These are phyloP conservation scores for Platygyra sinensis DNA, from an alignment of 64 coral and sea anemone genomes.

Conservation along the genomic window DNA sequence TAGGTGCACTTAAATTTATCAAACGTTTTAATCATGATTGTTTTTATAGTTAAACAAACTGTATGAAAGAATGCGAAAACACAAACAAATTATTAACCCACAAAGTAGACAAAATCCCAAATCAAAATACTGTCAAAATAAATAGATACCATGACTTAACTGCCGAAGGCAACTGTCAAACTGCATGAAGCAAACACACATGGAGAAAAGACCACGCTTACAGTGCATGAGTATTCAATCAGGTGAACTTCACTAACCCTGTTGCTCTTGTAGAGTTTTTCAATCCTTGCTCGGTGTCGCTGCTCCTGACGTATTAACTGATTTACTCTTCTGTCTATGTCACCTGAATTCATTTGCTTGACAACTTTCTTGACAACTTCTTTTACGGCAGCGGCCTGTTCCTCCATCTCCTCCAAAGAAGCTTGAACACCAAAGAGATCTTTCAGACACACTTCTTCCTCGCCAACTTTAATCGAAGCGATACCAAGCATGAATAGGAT, in stretches of 20 bases:
- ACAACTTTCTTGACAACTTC: background rate
- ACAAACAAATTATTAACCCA: too few species aligned
- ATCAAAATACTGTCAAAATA: too few species aligned
- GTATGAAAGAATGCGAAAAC: too few species aligned
- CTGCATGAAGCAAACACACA: too few species aligned
- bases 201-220: too few species aligned
- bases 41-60: too few species aligned
- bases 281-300: slow-evolving; percentile 3
- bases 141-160: too few species aligned
- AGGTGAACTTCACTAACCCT: background rate
- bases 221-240: too few species aligned
- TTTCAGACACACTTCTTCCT: background rate
- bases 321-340: slow-evolving; percentile 14
- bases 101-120: too few species aligned
- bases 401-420: background rate
- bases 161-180: too few species aligned
- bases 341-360: background rate
- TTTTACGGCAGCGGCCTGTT: slow-evolving; percentile 5
- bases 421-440: slow-evolving; percentile 15
- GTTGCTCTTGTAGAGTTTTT: background rate
- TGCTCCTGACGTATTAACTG: slow-evolving; percentile 31
- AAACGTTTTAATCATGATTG: too few species aligned
- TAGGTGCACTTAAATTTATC: too few species aligned
- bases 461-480: background rate
- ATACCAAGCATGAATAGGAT: background rate